Conservation (phyloP, 2,888 invertebrate genomes). For the Heteromyza rotundicornis region DNA sequence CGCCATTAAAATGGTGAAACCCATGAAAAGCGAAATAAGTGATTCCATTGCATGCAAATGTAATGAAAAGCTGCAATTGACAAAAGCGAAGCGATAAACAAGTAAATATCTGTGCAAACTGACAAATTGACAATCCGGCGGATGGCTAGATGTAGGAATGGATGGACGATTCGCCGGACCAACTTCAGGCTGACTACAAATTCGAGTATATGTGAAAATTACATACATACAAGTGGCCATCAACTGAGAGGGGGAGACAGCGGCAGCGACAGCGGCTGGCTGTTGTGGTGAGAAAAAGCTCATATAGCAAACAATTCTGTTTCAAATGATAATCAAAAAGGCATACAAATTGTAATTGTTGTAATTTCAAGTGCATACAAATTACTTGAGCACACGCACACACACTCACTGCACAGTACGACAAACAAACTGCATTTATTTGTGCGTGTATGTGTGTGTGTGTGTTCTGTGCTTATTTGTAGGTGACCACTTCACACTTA, state of each 20-base stretch:
- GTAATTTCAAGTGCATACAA: conserved; percentile 52
- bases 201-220: neutral
- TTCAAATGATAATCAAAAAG: conserved; percentile 6
- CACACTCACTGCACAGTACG: conserved; percentile 24
- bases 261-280: neutral
- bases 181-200: neutral
- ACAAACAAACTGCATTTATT: neutral
- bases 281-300: neutral
- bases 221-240: neutral
- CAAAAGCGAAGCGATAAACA: neutral
- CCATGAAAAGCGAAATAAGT: neutral
- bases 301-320: neutral
- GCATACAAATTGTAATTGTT: conserved; percentile 23
- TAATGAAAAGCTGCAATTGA: conserved; percentile 1
- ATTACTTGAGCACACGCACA: conserved; percentile 44
- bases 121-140: neutral
- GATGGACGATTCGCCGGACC: neutral
- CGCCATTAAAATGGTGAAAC: neutral
- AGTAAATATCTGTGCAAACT: conserved; percentile 1
- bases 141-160: neutral
- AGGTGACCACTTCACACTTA: neutral
- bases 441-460: neutral
- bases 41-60: neutral
- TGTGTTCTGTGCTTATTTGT: neutral
- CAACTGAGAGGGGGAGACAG: neutral